Conservation (phyloP, 2,888 invertebrate genomes). For the Dastarcus helophoroides region DNA sequence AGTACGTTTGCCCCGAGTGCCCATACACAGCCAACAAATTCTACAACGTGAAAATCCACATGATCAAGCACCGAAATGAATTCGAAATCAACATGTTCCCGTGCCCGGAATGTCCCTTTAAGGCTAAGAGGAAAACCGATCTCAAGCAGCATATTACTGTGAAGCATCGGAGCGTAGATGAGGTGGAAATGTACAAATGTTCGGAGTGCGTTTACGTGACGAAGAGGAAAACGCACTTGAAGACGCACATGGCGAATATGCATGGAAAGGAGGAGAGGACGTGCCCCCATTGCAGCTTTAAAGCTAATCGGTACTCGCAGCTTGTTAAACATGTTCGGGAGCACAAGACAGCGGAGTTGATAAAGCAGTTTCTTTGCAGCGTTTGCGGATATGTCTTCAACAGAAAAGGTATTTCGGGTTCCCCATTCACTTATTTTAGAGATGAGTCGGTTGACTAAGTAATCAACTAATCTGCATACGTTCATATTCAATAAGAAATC, state of each 20-base stretch:
- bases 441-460: too few species aligned
- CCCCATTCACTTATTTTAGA: too few species aligned
- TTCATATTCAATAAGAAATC: too few species aligned
- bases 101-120: constrained; percentile 9
- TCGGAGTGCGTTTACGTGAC: constrained; percentile 8
- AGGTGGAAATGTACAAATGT: constrained; percentile 6
- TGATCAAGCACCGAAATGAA: constrained; percentile 8
- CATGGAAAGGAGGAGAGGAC: constrained; percentile 3
- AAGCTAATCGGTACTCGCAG: too few species aligned
- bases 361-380: too few species aligned
- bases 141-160: constrained; percentile 9
- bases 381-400: too few species aligned
- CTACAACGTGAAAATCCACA: constrained; percentile 8
- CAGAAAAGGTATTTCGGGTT: too few species aligned
- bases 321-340: too few species aligned
- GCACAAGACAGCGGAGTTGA: too few species aligned
- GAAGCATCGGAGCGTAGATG: constrained; percentile 7
- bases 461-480: too few species aligned
- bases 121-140: constrained; percentile 9
- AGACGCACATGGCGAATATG: constrained; percentile 8
- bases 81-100: constrained; percentile 10
- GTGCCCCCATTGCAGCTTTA: neutral
- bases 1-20: constrained; percentile 9
- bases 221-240: constrained; percentile 7
- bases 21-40: constrained; percentile 7